Conservation (phyloP, 2,888 invertebrate species). For the Apodemia hepburni region DNA sequence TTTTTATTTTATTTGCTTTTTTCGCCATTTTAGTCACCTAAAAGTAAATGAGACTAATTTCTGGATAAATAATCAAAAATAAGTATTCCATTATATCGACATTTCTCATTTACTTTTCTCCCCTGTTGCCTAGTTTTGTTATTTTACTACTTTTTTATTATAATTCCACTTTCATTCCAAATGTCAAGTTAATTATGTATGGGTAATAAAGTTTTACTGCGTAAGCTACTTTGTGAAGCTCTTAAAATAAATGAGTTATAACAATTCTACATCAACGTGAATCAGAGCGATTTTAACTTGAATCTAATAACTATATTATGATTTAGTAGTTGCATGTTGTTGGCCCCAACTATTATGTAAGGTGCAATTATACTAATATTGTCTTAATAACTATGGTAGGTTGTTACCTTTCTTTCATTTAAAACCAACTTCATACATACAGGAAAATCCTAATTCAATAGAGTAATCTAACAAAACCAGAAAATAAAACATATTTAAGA, state of each 20-base stretch:
- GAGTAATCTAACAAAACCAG: too few relatives aligned
- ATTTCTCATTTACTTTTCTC: slow-evolving; percentile 17
- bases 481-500: too few relatives aligned
- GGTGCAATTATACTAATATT: neutral
- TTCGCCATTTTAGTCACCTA: too few relatives aligned
- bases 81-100: slow-evolving; percentile 13
- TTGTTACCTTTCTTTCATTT: too few relatives aligned
- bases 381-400: too few relatives aligned
- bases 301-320: slow-evolving; percentile 2
- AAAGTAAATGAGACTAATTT: too few relatives aligned
- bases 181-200: slow-evolving; percentile 43
- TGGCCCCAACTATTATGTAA: neutral
- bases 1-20: too few relatives aligned
- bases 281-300: neutral
- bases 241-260: slow-evolving; percentile 26
- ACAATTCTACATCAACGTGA: slow-evolving; percentile 15
- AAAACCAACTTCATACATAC: too few relatives aligned
- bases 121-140: slow-evolving; percentile 33
- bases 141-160: slow-evolving; percentile 50
- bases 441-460: too few relatives aligned
- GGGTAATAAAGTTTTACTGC: slow-evolving; percentile 43
- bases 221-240: slow-evolving; percentile 38
- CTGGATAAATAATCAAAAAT: neutral
- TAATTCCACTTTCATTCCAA: slow-evolving; percentile 44
- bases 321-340: neutral